phyloP scores from a whole-genome alignment of 2,113 vertebrate genomes.

The Ibidorhyncha struthersii region DNA sequence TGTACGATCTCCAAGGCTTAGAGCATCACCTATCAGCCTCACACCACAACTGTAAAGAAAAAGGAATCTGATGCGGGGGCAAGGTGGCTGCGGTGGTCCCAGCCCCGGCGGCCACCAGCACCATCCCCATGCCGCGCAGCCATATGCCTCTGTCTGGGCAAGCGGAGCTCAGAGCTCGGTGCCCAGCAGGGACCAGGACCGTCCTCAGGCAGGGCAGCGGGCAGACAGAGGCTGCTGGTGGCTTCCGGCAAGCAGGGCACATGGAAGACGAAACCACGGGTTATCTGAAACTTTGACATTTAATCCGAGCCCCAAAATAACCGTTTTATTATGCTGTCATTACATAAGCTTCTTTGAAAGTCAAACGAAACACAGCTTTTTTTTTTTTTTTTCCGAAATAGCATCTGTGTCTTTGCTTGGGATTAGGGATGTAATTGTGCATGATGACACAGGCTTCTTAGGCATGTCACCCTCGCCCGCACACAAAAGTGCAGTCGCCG shows the following conservation, averaged over 20 bases:
- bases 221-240: not conserved
- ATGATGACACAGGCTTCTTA: slow-evolving; percentile 8
- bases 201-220: not conserved
- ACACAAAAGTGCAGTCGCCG: not conserved
- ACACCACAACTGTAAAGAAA: not conserved
- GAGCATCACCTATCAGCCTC: slow-evolving; percentile 13
- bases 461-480: not conserved
- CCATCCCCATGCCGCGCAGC: not conserved
- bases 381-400: not conserved
- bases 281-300: slow-evolving; percentile 1
- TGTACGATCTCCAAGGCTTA: not conserved
- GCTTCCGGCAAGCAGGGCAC: not conserved
- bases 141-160: not conserved
- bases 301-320: not conserved
- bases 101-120: accelerated
- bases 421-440: slow-evolving; percentile 33
- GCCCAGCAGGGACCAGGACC: not conserved
- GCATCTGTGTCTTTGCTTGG: slow-evolving; percentile 16
- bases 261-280: not conserved
- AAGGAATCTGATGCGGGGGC: not conserved
- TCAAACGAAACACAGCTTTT: not conserved
- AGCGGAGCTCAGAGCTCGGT: not conserved
- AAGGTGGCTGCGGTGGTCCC: not conserved
- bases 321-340: not conserved
- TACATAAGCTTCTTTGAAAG: slow-evolving; percentile 36